Percentiles rank a stretch among this genome's conserved stretches.
Conservation (phyloP, 92 coral and sea anemone genomes). For the Nematostella vectensis region DNA sequence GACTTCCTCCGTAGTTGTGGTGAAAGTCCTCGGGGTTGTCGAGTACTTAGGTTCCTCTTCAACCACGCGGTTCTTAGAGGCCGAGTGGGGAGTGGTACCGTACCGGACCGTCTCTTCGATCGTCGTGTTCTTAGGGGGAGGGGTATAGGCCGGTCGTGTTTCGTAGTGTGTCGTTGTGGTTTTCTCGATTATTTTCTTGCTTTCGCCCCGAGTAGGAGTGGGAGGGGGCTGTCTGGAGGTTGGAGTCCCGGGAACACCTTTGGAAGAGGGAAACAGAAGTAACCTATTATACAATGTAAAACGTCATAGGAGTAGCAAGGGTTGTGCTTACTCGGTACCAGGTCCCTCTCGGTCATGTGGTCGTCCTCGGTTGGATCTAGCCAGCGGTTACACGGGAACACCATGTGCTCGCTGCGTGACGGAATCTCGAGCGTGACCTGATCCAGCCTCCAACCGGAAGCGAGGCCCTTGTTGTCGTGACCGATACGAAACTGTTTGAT, state of each 20-base stretch:
- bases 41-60: constrained; percentile 41
- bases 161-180: constrained; percentile 19
- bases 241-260: neutral
- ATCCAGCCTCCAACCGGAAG: constrained; percentile 89
- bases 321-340: constrained; percentile 62
- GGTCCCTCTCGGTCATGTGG: constrained; percentile 75
- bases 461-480: constrained; percentile 88
- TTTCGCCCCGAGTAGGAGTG: constrained; percentile 21
- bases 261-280: neutral
- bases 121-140: constrained; percentile 34
- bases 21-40: constrained; percentile 16
- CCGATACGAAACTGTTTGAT: constrained; percentile 81
- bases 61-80: constrained; percentile 33
- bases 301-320: too few species aligned
- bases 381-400: constrained; percentile 94
- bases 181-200: constrained; percentile 11
- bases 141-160: constrained; percentile 11
- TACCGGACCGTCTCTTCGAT: constrained; percentile 40
- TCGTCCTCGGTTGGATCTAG: constrained; percentile 87
- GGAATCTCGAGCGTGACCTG: constrained; percentile 91
- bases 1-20: constrained; percentile 22
- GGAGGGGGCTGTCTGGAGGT: constrained; percentile 16
- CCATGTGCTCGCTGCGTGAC: constrained; percentile 62
- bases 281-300: too few species aligned
- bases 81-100: constrained; percentile 34